Evolutionary conservation across 2,797 vertebrate genomes (phyloP).

Genomic region (Rhinatrema bivittatum): DNA sequence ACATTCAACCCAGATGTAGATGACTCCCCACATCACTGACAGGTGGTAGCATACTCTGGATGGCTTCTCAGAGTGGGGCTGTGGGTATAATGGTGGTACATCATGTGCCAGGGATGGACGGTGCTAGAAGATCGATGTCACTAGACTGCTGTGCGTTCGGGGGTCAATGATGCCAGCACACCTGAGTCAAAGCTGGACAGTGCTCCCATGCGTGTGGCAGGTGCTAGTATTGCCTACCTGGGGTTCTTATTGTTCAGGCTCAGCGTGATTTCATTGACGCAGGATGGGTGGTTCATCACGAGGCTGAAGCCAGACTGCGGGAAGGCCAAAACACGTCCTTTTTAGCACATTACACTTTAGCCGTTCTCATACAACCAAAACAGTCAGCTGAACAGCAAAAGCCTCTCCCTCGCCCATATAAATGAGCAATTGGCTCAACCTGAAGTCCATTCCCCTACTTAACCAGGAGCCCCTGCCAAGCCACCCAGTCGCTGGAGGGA

Average conservation of each 20-base stretch:
- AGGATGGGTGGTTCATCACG: conserved; percentile 86
- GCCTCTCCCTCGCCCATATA: neutral
- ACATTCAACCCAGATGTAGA: no score
- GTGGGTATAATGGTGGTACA: no score
- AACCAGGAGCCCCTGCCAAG: no score
- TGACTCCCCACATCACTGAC: no score
- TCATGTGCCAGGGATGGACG: no score
- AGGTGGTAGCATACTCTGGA: no score
- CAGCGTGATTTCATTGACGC: conserved; percentile 88
- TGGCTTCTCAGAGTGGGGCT: no score
- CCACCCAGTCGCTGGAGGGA: rapidly evolving
- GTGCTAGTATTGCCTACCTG: conserved; percentile 54
- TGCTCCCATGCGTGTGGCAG: no score
- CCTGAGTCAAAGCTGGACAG: no score
- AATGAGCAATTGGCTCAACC: neutral
- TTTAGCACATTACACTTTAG: neutral
- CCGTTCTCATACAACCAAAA: neutral
- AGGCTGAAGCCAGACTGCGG: conserved; percentile 85
- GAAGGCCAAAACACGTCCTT: neutral
- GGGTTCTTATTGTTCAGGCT: conserved; percentile 85
- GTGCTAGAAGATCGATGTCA: no score
- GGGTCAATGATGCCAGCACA: no score
- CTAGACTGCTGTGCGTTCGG: no score
- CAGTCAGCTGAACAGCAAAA: neutral
- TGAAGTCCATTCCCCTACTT: neutral